These are phyloP conservation scores for Mamestra configurata DNA, from an alignment of 1,140 invertebrate species.

Conservation along the genomic window DNA sequence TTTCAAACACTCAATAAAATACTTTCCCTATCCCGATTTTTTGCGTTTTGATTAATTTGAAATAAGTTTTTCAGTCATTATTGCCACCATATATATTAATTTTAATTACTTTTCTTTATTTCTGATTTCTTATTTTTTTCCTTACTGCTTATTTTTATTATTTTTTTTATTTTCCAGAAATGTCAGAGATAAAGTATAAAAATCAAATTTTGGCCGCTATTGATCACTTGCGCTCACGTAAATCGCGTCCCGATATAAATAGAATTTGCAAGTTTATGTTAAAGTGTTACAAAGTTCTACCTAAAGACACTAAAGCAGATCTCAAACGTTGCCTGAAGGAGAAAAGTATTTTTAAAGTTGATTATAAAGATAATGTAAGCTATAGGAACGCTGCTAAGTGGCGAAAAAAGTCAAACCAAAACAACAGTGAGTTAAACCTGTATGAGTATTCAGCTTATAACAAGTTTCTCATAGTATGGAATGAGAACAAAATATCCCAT, in stretches of 20 bases:
- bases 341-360: conserved; percentile 94
- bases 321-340: conserved; percentile 92
- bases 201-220: conserved; percentile 94
- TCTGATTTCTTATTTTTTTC: background rate
- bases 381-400: conserved; percentile 95
- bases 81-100: background rate
- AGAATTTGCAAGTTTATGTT: conserved; percentile 94
- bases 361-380: conserved; percentile 95
- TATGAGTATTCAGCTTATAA: conserved; percentile 18
- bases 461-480: background rate
- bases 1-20: background rate
- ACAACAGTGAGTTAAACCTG: conserved; percentile 74
- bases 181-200: conserved; percentile 90
- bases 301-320: conserved; percentile 92
- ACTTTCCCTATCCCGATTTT: background rate
- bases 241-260: conserved; percentile 94
- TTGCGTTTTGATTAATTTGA: background rate
- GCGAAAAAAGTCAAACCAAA: conserved; percentile 83
- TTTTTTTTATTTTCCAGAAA: conserved; percentile 73
- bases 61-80: background rate
- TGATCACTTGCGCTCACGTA: conserved; percentile 93
- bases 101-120: background rate
- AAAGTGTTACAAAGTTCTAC: conserved; percentile 91
- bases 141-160: conserved; percentile 54
- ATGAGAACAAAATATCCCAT: background rate